Conservation (phyloP, 2,113 vertebrate genomes). For the Carlito syrichta region DNA sequence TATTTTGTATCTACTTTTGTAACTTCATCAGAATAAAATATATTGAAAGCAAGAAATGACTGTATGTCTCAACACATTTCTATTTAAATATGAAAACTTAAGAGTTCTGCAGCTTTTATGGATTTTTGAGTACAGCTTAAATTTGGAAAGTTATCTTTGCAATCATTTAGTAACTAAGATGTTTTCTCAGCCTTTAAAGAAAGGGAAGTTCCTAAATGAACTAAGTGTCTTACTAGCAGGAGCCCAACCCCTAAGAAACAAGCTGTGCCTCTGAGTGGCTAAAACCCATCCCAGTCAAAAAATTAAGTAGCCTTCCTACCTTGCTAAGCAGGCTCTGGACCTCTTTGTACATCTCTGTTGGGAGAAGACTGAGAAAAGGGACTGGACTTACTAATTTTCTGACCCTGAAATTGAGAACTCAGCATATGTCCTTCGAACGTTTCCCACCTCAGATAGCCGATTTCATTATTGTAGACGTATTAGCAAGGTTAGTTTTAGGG, state of each 20-base stretch:
- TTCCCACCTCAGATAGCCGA: neutral
- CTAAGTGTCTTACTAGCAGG: neutral
- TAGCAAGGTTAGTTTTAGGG: neutral
- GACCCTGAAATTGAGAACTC: neutral
- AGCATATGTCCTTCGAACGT: neutral
- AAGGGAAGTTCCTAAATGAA: slow-evolving; percentile 4
- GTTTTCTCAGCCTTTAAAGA: slow-evolving; percentile 20
- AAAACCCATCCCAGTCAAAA: neutral
- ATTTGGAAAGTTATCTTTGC: neutral
- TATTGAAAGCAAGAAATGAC: slow-evolving; percentile 62
- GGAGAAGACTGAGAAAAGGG: neutral
- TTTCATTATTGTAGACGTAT: neutral
- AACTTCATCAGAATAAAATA: slow-evolving; percentile 75
- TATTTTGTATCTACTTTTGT: slow-evolving; percentile 79
- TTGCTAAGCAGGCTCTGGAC: neutral
- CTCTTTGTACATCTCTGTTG: neutral
- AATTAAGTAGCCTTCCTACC: neutral
- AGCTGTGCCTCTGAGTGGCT: neutral
- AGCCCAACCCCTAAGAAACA: neutral
- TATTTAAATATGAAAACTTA: slow-evolving; percentile 14
- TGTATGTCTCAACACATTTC: slow-evolving; percentile 23
- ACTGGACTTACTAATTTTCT: neutral
- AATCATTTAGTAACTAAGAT: neutral
- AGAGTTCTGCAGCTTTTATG: slow-evolving; percentile 4
- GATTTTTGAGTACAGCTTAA: neutral